Evolutionary conservation across 1,140 invertebrate genomes (phyloP).

Genomic region (Ylistrum balloti): DNA sequence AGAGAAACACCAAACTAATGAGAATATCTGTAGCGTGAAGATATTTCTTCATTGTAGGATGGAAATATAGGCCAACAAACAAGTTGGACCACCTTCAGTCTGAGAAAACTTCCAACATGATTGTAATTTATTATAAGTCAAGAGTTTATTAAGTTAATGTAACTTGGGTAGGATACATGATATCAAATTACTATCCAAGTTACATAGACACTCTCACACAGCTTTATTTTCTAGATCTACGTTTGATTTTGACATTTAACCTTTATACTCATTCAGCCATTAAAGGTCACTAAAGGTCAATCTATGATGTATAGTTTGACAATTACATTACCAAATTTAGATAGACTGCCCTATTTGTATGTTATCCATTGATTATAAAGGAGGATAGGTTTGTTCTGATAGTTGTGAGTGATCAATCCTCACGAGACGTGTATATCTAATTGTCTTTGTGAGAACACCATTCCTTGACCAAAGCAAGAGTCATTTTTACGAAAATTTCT

Average conservation of each 20-base stretch:
- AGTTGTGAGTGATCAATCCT: neutral
- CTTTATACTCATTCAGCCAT: neutral
- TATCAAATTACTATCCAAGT: neutral
- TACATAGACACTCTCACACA: neutral
- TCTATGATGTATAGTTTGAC: neutral
- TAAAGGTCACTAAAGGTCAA: neutral
- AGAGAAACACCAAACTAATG: neutral
- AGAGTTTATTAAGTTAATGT: conserved; percentile 29
- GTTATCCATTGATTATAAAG: neutral
- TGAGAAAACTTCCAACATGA: neutral
- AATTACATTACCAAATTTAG: neutral
- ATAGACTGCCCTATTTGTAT: neutral
- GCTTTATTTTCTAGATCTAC: neutral
- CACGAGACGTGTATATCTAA: neutral
- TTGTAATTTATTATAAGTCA: conserved; percentile 20
- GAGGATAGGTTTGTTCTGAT: neutral
- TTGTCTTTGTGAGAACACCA: too few species aligned
- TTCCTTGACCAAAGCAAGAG: neutral
- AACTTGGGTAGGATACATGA: neutral
- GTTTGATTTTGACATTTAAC: neutral
- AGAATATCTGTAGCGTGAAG: neutral
- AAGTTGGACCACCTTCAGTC: conserved; percentile 2
- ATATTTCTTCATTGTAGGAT: neutral
- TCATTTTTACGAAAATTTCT: neutral
- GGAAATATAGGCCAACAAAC: neutral